These are phyloP conservation scores for Sebastes paucispinis DNA, from an alignment of 2,797 vertebrate genomes.

Conservation along the genomic window DNA sequence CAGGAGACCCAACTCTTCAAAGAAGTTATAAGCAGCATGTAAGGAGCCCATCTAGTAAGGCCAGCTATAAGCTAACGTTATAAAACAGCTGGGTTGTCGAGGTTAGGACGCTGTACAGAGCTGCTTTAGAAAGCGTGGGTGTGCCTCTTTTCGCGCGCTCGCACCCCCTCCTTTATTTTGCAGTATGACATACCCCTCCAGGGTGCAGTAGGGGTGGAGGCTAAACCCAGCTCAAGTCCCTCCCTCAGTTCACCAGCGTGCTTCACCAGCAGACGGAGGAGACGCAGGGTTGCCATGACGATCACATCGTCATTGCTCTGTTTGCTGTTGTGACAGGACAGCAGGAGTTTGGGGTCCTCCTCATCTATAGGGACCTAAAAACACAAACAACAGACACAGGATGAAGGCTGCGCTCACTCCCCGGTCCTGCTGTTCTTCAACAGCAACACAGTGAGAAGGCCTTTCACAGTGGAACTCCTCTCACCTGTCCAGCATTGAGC, in stretches of 20 bases:
- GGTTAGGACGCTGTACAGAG: fast-evolving
- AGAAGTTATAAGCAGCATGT: not conserved
- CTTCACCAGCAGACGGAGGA: slow-evolving; percentile 94
- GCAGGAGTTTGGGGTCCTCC: slow-evolving; percentile 90
- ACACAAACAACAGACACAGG: not conserved
- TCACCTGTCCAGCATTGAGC: slow-evolving; percentile 95
- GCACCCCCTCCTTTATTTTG: not conserved
- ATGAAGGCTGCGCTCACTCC: not conserved
- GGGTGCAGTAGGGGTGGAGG: slow-evolving; percentile 95
- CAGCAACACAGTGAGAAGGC: not conserved
- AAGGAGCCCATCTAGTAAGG: too few relatives aligned
- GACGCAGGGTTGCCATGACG: slow-evolving; percentile 95
- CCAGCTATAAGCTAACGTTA: too few relatives aligned
- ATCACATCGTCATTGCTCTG: slow-evolving; percentile 98
- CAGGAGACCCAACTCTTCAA: too few relatives aligned
- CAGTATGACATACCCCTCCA: slow-evolving; percentile 88
- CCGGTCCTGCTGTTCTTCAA: not conserved
- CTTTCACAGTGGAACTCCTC: not conserved
- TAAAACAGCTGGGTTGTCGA: too few relatives aligned
- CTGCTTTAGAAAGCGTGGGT: not conserved
- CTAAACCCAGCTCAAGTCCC: slow-evolving; percentile 93
- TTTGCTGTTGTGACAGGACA: slow-evolving; percentile 85
- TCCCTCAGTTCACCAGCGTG: slow-evolving; percentile 96
- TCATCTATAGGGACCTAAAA: slow-evolving; percentile 89
- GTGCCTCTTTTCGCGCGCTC: fast-evolving